phyloP scores from a whole-genome alignment of 2,888 invertebrate species.

The Diaphora mendica region DNA sequence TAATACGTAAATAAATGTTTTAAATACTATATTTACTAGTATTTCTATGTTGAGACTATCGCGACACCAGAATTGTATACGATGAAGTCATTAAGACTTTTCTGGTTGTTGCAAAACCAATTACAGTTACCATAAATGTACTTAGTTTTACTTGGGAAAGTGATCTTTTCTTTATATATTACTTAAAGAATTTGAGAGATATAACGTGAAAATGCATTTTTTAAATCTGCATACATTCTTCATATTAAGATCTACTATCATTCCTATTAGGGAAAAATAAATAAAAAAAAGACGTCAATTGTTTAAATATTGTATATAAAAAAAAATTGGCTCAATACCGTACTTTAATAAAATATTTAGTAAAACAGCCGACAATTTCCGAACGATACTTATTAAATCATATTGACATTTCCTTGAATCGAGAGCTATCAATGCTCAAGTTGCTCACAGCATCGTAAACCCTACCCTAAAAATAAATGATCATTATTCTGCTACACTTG shows the following conservation, averaged over 20 bases:
- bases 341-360: conserved; percentile 1
- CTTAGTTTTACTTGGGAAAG: background rate
- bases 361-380: conserved; percentile 4
- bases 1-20: background rate
- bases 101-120: background rate
- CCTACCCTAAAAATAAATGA: conserved; percentile 55
- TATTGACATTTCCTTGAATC: conserved; percentile 37
- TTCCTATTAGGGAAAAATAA: background rate
- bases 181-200: background rate
- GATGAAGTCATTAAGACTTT: background rate
- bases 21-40: background rate
- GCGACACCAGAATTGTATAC: background rate
- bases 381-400: conserved; percentile 28
- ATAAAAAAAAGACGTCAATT: background rate
- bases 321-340: background rate
- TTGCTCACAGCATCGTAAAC: conserved; percentile 41
- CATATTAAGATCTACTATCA: background rate
- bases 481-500: conserved; percentile 56
- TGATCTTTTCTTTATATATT: background rate
- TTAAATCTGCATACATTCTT: too few species aligned
- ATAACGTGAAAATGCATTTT: too few species aligned
- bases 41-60: background rate
- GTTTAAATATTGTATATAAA: background rate
- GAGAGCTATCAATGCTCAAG: conserved; percentile 43
- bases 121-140: background rate